Evolutionary conservation across 2,888 invertebrate species (phyloP).

Genomic region (Elaeidobius kamerunicus): DNA sequence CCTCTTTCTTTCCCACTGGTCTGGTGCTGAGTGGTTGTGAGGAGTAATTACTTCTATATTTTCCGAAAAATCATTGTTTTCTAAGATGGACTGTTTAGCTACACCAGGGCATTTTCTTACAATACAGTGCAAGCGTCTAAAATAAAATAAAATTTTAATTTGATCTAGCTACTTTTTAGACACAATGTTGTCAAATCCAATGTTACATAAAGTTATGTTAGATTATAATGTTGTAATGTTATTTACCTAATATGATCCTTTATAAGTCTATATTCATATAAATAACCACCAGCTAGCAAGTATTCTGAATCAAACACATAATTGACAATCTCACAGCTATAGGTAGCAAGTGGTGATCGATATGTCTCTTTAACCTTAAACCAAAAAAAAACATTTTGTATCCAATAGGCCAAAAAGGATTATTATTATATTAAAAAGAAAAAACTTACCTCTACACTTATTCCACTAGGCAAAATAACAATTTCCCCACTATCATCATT

Average conservation of each 20-base stretch:
- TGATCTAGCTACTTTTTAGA: no score
- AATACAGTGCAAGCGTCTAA: slow-evolving; percentile 41
- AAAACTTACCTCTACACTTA: slow-evolving; percentile 32
- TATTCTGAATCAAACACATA: slow-evolving; percentile 39
- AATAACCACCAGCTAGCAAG: slow-evolving; percentile 40
- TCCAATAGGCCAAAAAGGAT: no score
- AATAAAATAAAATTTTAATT: slow-evolving; percentile 17
- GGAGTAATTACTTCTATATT: slow-evolving; percentile 36
- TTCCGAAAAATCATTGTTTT: slow-evolving; percentile 3
- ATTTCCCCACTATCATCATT: slow-evolving; percentile 9
- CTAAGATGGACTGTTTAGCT: slow-evolving; percentile 36
- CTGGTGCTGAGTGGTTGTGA: slow-evolving; percentile 42
- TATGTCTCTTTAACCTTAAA: slow-evolving; percentile 30
- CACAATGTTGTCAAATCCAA: no score
- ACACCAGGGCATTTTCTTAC: slow-evolving; percentile 37
- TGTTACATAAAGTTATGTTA: slow-evolving; percentile 5
- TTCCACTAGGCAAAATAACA: slow-evolving; percentile 27
- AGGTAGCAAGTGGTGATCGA: slow-evolving; percentile 36
- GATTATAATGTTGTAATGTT: neutral
- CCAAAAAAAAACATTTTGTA: no score
- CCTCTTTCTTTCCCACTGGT: slow-evolving; percentile 37
- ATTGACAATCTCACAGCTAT: slow-evolving; percentile 32
- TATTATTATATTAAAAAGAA: neutral
- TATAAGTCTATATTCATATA: slow-evolving; percentile 42
- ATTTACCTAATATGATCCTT: slow-evolving; percentile 40